Evolutionary conservation across 2,797 vertebrate genomes (phyloP).

Genomic region (Lycodopsis pacificus): DNA sequence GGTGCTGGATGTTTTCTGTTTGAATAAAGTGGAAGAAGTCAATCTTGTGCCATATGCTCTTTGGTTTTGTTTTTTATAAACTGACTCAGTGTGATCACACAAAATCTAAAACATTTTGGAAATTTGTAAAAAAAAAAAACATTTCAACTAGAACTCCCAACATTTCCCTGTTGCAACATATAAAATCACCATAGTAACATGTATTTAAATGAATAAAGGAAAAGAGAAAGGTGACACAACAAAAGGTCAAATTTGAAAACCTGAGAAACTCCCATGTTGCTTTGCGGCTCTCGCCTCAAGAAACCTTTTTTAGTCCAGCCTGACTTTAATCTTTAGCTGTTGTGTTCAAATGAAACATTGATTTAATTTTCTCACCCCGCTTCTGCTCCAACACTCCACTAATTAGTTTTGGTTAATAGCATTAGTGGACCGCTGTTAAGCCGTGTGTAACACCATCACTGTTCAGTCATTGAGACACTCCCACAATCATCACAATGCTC

Average conservation of each 20-base stretch:
- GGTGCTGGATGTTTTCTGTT: constrained; percentile 63
- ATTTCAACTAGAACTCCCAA: background rate
- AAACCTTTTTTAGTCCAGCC: background rate
- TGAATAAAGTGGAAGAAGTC: constrained; percentile 74
- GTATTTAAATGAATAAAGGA: background rate
- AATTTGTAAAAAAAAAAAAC: background rate
- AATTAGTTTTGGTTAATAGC: background rate
- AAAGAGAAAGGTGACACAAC: constrained; percentile 1
- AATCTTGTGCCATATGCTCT: constrained; percentile 41
- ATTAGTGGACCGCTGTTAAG: background rate
- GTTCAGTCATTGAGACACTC: background rate
- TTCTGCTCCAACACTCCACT: background rate
- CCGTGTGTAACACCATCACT: background rate
- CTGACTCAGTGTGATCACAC: background rate
- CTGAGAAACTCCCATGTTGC: constrained; percentile 21
- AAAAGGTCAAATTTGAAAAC: constrained; percentile 46
- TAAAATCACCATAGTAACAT: background rate
- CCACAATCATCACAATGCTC: background rate
- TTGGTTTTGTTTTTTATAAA: constrained; percentile 30
- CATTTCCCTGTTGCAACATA: background rate
- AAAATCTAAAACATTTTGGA: background rate
- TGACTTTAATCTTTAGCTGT: background rate
- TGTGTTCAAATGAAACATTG: background rate
- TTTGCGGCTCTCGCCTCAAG: background rate
- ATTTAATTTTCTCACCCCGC: background rate